Evolutionary conservation across 2,888 invertebrate species (phyloP).

Genomic region (Yponomeuta evonymella): DNA sequence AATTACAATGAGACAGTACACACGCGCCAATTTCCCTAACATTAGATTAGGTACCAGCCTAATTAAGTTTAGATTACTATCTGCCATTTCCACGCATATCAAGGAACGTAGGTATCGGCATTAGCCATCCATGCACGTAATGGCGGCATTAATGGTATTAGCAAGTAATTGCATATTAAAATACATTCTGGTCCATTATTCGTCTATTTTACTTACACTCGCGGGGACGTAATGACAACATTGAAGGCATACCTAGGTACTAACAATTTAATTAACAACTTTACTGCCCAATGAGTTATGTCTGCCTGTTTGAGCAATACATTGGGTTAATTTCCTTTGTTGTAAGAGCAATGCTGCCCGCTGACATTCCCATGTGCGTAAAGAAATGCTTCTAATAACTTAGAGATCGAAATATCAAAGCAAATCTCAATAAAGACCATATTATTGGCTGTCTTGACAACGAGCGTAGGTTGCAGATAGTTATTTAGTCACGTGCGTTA

Average conservation of each 20-base stretch:
- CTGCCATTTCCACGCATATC: background rate
- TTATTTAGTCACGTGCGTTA: too few species aligned
- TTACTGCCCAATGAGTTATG: too few species aligned
- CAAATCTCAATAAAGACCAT: too few species aligned
- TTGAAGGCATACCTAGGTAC: background rate
- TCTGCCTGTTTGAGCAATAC: too few species aligned
- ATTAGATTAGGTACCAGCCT: background rate
- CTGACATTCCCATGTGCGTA: too few species aligned
- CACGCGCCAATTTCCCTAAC: background rate
- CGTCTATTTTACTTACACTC: background rate
- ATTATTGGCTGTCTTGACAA: too few species aligned
- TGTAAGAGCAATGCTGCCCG: too few species aligned
- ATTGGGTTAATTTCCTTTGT: too few species aligned
- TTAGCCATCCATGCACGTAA: background rate
- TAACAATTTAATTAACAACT: background rate
- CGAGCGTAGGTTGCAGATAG: too few species aligned
- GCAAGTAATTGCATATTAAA: background rate
- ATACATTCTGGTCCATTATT: background rate
- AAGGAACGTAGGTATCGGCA: background rate
- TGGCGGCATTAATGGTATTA: background rate
- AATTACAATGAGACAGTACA: background rate
- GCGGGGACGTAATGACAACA: background rate
- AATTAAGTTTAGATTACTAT: slow-evolving; percentile 2
- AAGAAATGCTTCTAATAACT: too few species aligned
- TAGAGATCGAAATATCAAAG: too few species aligned